Base-by-base conservation (phyloP, 2,888 invertebrate genomes). In the Troides helena region DNA sequence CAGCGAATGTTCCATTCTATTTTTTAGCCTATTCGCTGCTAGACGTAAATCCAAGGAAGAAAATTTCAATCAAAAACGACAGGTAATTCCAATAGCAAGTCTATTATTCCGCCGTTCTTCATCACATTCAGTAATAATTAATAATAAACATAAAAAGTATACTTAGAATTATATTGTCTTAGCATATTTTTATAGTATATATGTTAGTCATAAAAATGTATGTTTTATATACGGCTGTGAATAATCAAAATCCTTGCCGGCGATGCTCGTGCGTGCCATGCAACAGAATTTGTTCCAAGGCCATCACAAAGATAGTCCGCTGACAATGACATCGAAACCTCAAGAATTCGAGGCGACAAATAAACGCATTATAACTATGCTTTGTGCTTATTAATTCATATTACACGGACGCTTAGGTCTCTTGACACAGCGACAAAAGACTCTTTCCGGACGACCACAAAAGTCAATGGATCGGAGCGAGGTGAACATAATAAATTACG, bases 341-440 rank as follows among this genome's bases (percentile, higher is more conserved):
- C 69, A 78, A 78, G 82, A 82, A 83, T 86, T 83, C 76, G 84
- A 76, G 74, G 82, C 89, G 89, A 90, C 89, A 90, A 88, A 90
- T 88, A 90, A 89, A 88, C 83, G 88, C 82, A 86, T 86, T 83
- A 88, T 88, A 88, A 89, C 85, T 85, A 84, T 86, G 85, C 87
- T 88, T 90, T 91, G 90, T 90, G 86, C 86, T 92, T 92, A 92
- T 92, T 92, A 92, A 91, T 92, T 92, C 92, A 91, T 92, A 92
- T 92, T 92, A 92, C 87, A 92, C 89, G 91, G 90, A 84, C 89
- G 89, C 86, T 92, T 90, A 89, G 81, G 81, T 77, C 83, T 85
- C 88, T 87, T 83, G 85, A 87, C 85, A 84, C 80, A 83, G 83
- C 84, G 89, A 92, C 90, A 91, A 92, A 88, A 84, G 88, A 85